phyloP scores from a whole-genome alignment of 1,140 invertebrate genomes.

The Aphis craccivora region DNA sequence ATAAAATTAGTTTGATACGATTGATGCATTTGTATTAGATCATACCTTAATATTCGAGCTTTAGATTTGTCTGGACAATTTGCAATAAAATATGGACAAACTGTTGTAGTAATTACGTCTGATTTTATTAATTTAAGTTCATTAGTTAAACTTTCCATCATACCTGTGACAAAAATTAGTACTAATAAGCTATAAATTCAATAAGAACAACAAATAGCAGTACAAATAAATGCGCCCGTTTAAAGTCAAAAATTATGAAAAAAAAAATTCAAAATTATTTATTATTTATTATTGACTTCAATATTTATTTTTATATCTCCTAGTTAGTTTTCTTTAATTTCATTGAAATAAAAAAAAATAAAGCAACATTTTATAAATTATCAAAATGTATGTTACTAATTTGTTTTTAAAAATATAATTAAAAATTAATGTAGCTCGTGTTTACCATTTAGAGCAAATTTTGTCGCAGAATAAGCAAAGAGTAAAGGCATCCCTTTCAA shows the following conservation, averaged over 20 bases:
- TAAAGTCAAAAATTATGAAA: neutral
- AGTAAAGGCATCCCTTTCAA: neutral
- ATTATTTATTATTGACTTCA: neutral
- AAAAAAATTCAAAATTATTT: neutral
- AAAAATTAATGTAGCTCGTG: neutral
- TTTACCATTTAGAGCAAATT: slow-evolving; percentile 23
- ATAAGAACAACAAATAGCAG: neutral
- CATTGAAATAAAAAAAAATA: too few relatives aligned
- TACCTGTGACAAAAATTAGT: neutral
- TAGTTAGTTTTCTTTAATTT: neutral
- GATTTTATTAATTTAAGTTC: slow-evolving; percentile 42
- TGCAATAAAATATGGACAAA: slow-evolving; percentile 5
- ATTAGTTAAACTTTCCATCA: neutral
- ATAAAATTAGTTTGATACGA: neutral
- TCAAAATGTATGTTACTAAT: neutral
- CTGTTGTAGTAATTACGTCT: neutral
- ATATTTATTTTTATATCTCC: neutral
- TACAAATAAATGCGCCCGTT: neutral
- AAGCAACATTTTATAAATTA: neutral
- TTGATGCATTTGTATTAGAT: neutral
- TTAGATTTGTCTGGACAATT: neutral
- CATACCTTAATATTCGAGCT: neutral
- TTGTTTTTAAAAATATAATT: neutral
- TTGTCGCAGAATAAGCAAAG: slow-evolving; percentile 22
- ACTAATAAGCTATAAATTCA: neutral